Percentiles rank a stretch among this genome's conserved stretches.
Evolutionary conservation across 1,140 invertebrate species (phyloP).

Genomic region (Microplitis demolitor): DNA sequence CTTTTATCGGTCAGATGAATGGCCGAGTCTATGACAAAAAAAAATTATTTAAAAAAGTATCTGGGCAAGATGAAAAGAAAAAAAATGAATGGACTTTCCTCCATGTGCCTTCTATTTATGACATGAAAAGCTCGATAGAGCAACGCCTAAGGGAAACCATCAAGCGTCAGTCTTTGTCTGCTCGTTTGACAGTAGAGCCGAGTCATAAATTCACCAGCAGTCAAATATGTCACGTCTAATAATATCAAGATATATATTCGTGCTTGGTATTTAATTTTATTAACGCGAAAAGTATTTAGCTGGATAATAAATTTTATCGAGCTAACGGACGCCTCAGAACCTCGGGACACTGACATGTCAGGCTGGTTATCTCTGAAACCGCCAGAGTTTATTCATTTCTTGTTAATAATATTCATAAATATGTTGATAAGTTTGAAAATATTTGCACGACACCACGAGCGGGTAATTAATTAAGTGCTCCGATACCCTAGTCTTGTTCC

Average conservation of each 20-base stretch:
- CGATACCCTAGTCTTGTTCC: background rate
- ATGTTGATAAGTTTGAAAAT: slow-evolving; percentile 23
- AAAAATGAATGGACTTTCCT: background rate
- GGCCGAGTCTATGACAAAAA: background rate
- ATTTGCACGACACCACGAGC: slow-evolving; percentile 9
- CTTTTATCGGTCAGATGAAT: slow-evolving; percentile 30
- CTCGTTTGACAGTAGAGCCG: background rate
- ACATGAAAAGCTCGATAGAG: background rate
- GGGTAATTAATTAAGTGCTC: slow-evolving; percentile 41
- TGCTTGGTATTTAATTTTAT: too few species aligned
- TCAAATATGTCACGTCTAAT: slow-evolving; percentile 26
- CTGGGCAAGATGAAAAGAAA: background rate
- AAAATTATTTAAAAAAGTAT: background rate
- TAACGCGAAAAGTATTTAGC: too few species aligned
- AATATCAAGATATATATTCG: background rate
- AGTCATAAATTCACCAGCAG: slow-evolving; percentile 31
- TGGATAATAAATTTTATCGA: background rate
- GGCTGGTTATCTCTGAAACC: too few species aligned
- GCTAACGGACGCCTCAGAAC: too few species aligned
- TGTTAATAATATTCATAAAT: slow-evolving; percentile 17
- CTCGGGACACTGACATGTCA: too few species aligned
- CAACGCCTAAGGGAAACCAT: background rate
- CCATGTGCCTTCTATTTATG: background rate
- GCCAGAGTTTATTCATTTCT: background rate
- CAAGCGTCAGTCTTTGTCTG: background rate